Conservation (phyloP, 2,888 invertebrate genomes). For the Synanthedon andrenaeformis region DNA sequence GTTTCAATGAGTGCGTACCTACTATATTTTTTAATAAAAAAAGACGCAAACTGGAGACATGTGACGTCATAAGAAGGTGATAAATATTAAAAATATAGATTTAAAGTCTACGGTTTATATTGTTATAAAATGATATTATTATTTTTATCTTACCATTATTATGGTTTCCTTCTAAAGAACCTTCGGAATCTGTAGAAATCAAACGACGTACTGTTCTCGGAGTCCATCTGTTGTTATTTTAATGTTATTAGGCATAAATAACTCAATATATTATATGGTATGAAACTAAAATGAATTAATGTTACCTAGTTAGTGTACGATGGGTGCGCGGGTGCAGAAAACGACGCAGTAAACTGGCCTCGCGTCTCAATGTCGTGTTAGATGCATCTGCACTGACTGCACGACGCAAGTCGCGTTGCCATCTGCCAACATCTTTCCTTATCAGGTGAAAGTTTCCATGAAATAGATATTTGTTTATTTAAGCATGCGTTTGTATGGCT, state of each 20-base stretch:
- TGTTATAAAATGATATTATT: neutral
- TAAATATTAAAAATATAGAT: neutral
- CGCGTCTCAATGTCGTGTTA: slow-evolving; percentile 34
- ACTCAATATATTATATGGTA: neutral
- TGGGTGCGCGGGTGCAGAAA: slow-evolving; percentile 32
- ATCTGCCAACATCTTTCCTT: slow-evolving; percentile 16
- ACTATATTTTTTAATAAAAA: too few relatives aligned
- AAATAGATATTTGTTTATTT: too few relatives aligned
- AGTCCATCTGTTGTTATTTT: slow-evolving; percentile 36
- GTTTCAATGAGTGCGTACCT: too few relatives aligned
- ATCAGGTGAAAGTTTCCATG: too few relatives aligned
- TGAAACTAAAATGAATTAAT: neutral
- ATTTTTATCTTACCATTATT: neutral
- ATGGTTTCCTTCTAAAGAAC: slow-evolving; percentile 24
- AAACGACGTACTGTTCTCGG: slow-evolving; percentile 45
- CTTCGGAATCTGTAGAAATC: slow-evolving; percentile 45
- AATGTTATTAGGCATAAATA: slow-evolving; percentile 3
- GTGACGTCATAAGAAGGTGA: neutral
- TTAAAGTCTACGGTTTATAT: neutral
- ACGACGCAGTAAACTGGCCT: slow-evolving; percentile 40
- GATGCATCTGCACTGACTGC: slow-evolving; percentile 54
- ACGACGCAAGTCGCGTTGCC: slow-evolving; percentile 47
- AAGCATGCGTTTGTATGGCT: neutral
- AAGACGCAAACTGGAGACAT: too few relatives aligned
- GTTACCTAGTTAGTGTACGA: slow-evolving; percentile 38